phyloP scores from a whole-genome alignment of 2,113 vertebrate species.

The Peromyscus leucopus region DNA sequence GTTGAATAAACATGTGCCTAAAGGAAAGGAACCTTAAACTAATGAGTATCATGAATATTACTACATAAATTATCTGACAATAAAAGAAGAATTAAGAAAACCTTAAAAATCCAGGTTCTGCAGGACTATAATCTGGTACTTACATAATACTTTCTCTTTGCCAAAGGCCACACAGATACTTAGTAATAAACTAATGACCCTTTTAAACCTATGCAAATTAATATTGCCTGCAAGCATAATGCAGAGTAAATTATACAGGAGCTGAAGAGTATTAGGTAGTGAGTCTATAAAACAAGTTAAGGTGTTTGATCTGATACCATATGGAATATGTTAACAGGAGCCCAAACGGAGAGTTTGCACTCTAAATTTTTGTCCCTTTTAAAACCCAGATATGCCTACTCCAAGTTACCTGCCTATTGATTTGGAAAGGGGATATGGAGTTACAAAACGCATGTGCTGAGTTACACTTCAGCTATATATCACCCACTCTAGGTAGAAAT shows the following conservation, averaged over 20 bases:
- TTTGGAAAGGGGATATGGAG: constrained; percentile 64
- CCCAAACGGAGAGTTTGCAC: not conserved
- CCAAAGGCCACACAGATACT: not conserved
- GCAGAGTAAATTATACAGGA: constrained; percentile 42
- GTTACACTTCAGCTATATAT: constrained; percentile 55
- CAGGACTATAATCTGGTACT: constrained; percentile 15
- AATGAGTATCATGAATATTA: constrained; percentile 18
- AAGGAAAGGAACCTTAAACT: not conserved
- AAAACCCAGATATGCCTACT: constrained; percentile 50
- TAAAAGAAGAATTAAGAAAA: constrained; percentile 42
- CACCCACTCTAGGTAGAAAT: constrained; percentile 44
- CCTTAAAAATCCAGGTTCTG: constrained; percentile 42
- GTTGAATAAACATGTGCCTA: not conserved
- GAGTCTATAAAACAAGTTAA: constrained; percentile 54
- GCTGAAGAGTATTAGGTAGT: constrained; percentile 36
- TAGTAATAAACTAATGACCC: constrained; percentile 50
- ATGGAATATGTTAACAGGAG: constrained; percentile 53
- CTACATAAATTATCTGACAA: not conserved
- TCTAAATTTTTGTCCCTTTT: constrained; percentile 63
- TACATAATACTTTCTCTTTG: constrained; percentile 32
- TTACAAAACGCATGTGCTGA: constrained; percentile 66
- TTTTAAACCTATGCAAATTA: constrained; percentile 63
- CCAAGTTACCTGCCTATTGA: constrained; percentile 65
- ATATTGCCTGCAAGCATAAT: constrained; percentile 34
- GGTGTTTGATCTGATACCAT: constrained; percentile 26